phyloP scores from a whole-genome alignment of 2,113 vertebrate species.

The Proteles cristata region DNA sequence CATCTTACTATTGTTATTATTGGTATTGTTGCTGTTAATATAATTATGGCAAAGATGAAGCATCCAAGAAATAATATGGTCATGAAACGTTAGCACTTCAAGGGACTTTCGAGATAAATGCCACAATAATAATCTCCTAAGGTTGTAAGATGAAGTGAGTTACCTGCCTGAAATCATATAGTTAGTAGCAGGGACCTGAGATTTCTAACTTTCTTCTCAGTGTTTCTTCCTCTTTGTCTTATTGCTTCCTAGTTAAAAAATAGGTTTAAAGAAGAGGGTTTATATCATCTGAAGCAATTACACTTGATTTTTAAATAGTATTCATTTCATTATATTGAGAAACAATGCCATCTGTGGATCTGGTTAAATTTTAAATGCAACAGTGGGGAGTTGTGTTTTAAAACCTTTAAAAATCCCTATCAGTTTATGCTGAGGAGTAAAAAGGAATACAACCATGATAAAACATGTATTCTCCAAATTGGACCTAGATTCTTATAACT shows the following conservation, averaged over 20 bases:
- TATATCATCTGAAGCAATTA: background rate
- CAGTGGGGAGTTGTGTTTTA: background rate
- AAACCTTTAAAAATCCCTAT: background rate
- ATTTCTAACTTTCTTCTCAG: background rate
- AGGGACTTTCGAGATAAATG: background rate
- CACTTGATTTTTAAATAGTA: background rate
- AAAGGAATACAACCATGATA: background rate
- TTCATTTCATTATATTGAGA: background rate
- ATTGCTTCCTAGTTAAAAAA: background rate
- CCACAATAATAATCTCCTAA: background rate
- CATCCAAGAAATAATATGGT: background rate
- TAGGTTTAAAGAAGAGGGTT: background rate
- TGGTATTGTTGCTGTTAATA: background rate
- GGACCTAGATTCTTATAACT: background rate
- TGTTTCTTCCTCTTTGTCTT: background rate
- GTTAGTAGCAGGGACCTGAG: background rate
- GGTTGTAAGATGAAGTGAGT: background rate
- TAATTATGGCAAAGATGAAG: background rate
- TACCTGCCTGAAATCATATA: background rate
- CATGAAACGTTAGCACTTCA: background rate
- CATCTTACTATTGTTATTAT: background rate
- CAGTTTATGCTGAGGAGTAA: background rate
- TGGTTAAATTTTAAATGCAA: background rate
- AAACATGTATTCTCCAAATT: slow-evolving; percentile 23
- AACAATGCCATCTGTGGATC: background rate